phyloP scores from a whole-genome alignment of 2,113 vertebrate genomes.

The Ptyas mucosa region DNA sequence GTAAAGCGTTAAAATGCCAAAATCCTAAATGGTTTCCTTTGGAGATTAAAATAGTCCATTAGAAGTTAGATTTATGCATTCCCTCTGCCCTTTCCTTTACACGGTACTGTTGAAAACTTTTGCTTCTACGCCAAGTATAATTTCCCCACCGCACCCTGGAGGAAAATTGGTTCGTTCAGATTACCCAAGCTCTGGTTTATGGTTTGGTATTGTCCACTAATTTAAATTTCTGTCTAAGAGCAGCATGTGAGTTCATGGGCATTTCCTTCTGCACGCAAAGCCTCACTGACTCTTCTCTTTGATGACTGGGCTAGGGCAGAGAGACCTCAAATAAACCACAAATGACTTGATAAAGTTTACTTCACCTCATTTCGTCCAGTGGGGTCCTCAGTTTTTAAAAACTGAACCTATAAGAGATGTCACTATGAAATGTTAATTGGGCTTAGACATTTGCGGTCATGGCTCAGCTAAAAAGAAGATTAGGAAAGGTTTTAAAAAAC shows the following conservation, averaged over 20 bases:
- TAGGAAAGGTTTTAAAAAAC: not conserved
- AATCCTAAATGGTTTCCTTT: not conserved
- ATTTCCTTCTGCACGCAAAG: not conserved
- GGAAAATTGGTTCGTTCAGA: not conserved
- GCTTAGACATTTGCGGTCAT: not conserved
- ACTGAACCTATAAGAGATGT: not conserved
- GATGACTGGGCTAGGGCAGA: not conserved
- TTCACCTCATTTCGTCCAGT: too few relatives aligned
- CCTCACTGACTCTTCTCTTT: not conserved
- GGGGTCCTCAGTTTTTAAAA: not conserved
- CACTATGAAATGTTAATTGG: not conserved
- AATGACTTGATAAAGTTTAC: not conserved
- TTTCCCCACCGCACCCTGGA: not conserved
- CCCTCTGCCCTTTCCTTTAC: not conserved
- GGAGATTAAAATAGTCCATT: not conserved
- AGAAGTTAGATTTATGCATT: not conserved
- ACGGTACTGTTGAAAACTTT: not conserved
- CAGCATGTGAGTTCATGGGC: not conserved
- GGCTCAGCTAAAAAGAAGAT: not conserved
- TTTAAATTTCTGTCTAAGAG: not conserved
- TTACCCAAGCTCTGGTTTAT: not conserved
- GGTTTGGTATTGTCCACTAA: not conserved
- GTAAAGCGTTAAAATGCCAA: slow-evolving; percentile 62
- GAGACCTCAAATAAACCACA: not conserved
- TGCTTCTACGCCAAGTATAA: not conserved